phyloP scores from a whole-genome alignment of 23 tunicate genomes.

The Styela clava region DNA sequence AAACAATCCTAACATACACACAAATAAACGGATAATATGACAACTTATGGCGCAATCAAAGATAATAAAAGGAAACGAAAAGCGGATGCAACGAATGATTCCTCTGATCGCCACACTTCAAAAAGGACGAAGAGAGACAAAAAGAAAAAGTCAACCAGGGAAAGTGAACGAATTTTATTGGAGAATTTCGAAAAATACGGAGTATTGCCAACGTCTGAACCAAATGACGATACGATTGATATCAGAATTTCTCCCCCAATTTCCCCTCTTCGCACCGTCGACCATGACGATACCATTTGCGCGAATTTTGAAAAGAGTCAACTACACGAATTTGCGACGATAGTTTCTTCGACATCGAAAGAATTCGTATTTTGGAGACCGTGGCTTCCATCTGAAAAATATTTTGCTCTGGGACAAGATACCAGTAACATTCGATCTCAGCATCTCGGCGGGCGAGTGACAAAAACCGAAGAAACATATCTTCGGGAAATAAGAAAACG shows the following conservation, averaged over 20 bases:
- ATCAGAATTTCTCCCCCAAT: not conserved
- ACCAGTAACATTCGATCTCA: not conserved
- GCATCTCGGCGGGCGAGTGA: not conserved
- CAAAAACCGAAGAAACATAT: not conserved
- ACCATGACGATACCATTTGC: not conserved
- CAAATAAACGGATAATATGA: not conserved
- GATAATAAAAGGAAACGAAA: not conserved
- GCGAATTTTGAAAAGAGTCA: not conserved
- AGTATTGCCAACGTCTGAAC: not conserved
- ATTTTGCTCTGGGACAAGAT: not conserved
- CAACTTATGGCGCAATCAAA: not conserved
- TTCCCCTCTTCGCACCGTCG: not conserved
- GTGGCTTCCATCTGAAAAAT: not conserved
- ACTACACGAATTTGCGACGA: not conserved
- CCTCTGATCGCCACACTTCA: not conserved
- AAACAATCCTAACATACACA: too few relatives aligned
- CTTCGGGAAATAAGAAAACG: not conserved
- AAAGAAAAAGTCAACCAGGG: not conserved
- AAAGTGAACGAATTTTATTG: not conserved
- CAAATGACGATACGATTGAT: not conserved
- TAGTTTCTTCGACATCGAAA: not conserved
- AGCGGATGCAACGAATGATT: not conserved
- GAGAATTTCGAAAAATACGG: conserved; percentile 9
- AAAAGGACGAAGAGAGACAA: not conserved
- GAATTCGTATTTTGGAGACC: not conserved